A percentile compares a stretch with the other conserved stretches of the same genome.
These are phyloP conservation scores for Periophthalmodon schlosseri DNA, from an alignment of 2,113 vertebrate species.

Conservation along the genomic window DNA sequence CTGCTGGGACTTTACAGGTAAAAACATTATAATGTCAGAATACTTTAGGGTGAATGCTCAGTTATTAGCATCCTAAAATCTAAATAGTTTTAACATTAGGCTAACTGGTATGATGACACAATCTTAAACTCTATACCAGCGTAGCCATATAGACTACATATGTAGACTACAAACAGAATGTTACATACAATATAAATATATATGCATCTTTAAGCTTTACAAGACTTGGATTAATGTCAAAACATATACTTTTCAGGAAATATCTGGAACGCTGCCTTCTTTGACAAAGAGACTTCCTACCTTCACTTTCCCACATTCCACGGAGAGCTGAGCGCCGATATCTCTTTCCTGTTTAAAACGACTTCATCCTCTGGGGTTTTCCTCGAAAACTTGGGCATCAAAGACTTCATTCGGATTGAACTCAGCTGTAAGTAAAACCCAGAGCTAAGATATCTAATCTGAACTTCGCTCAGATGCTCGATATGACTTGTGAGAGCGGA, in stretches of 20 bases:
- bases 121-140: too few relatives aligned
- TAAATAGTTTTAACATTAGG: too few relatives aligned
- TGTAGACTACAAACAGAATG: neutral
- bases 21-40: too few relatives aligned
- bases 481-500: constrained; percentile 7
- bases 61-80: too few relatives aligned
- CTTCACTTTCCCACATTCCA: constrained; percentile 96
- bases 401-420: constrained; percentile 93
- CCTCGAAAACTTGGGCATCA: constrained; percentile 95
- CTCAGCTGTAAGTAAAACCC: constrained; percentile 85
- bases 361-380: constrained; percentile 89
- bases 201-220: neutral
- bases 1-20: too few relatives aligned
- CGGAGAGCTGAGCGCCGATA: constrained; percentile 90
- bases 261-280: constrained; percentile 94
- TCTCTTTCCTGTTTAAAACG: constrained; percentile 96
- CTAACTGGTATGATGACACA: too few relatives aligned
- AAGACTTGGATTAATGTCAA: neutral
- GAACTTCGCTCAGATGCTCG: constrained; percentile 7
- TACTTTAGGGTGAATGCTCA: too few relatives aligned
- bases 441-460: constrained; percentile 21
- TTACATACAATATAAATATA: neutral
- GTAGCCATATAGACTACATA: neutral
- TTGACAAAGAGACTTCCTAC: constrained; percentile 90
- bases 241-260: constrained; percentile 73